Percentiles rank a stretch among this genome's conserved stretches.
These are phyloP conservation scores for Hylaeus volcanicus DNA, from an alignment of 1,140 invertebrate species.

Conservation along the genomic window DNA sequence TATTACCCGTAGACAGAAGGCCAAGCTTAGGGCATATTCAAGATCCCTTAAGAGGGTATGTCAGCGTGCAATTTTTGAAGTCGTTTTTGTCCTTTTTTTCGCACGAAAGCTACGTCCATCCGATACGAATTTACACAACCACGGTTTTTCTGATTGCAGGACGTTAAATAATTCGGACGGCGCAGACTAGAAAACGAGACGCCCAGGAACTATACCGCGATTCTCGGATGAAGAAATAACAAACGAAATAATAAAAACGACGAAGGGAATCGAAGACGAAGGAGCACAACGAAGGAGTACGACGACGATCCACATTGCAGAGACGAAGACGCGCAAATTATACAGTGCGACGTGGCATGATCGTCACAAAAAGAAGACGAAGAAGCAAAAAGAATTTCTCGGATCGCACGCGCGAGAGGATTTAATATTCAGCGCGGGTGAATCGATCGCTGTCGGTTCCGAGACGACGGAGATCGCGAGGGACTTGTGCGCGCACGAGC, in stretches of 20 bases:
- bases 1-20: too few species aligned
- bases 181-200: not conserved
- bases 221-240: not conserved
- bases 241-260: not conserved
- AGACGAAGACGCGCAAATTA: not conserved
- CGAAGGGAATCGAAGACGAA: not conserved
- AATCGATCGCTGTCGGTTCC: constrained; percentile 3
- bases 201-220: not conserved
- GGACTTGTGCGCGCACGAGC: not conserved
- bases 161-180: not conserved
- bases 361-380: not conserved
- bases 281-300: too few species aligned
- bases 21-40: too few species aligned
- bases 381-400: not conserved
- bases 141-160: constrained; percentile 40
- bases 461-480: not conserved
- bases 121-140: not conserved
- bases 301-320: not conserved
- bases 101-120: too few species aligned
- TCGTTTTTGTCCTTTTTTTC: too few species aligned
- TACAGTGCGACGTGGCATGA: constrained; percentile 8
- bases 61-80: too few species aligned
- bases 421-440: not conserved
- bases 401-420: not conserved
- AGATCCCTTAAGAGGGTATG: too few species aligned